phyloP scores from a whole-genome alignment of 2,888 invertebrate species.

The Drosophila percnosoma region DNA sequence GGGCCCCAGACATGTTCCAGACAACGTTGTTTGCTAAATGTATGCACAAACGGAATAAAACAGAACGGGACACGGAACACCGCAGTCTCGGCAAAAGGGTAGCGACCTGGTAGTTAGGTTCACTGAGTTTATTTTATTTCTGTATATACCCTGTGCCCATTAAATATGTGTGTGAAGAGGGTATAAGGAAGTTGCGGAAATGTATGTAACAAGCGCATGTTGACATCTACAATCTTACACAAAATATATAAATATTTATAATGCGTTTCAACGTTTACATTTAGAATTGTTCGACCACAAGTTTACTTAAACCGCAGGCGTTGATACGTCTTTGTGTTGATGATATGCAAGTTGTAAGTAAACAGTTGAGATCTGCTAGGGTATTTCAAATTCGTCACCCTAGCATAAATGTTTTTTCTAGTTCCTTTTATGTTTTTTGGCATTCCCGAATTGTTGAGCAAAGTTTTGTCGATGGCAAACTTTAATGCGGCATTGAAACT shows the following conservation, averaged over 20 bases:
- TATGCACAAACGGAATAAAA: conserved; percentile 52
- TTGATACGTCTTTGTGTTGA: neutral
- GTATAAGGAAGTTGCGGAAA: neutral
- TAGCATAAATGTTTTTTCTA: neutral
- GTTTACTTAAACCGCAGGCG: neutral
- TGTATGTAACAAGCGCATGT: neutral
- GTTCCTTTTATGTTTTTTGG: conserved; percentile 30
- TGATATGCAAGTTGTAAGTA: too few species aligned
- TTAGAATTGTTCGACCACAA: neutral
- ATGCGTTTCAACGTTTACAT: too few species aligned
- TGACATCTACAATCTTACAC: neutral
- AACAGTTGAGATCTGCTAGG: neutral
- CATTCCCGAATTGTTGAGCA: conserved; percentile 48
- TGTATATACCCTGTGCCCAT: neutral
- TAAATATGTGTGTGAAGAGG: neutral
- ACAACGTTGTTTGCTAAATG: conserved; percentile 61
- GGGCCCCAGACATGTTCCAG: conserved; percentile 67
- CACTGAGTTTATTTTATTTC: conserved; percentile 25
- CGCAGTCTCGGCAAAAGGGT: conserved; percentile 41
- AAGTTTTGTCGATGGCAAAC: conserved; percentile 74
- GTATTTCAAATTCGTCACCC: neutral
- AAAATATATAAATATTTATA: neutral
- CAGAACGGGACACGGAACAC: conserved; percentile 11
- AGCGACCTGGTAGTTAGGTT: conserved; percentile 48
- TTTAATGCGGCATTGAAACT: conserved; percentile 59